These are phyloP conservation scores for Falcaria lacertinaria DNA, from an alignment of 2,888 invertebrate species.

Conservation along the genomic window DNA sequence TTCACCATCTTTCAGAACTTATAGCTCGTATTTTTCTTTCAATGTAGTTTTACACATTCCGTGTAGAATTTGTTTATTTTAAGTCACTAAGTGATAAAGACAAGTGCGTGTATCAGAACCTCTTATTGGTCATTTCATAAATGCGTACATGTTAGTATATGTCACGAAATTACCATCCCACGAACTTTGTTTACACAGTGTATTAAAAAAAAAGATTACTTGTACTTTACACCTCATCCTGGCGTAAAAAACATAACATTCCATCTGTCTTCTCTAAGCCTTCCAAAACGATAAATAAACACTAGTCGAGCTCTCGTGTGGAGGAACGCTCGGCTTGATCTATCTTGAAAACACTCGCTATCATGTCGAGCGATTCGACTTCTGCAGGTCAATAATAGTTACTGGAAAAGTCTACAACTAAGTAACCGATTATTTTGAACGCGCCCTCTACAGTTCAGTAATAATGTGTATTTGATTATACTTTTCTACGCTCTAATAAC, in stretches of 20 bases:
- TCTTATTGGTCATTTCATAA: background rate
- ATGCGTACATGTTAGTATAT: slow-evolving; percentile 7
- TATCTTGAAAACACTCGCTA: slow-evolving; percentile 47
- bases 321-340: slow-evolving; percentile 39
- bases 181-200: slow-evolving; percentile 48
- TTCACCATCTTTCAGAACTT: too few relatives aligned
- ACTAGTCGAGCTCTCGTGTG: slow-evolving; percentile 63
- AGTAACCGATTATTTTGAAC: too few relatives aligned
- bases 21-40: too few relatives aligned
- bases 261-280: slow-evolving; percentile 74
- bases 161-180: slow-evolving; percentile 38
- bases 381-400: background rate
- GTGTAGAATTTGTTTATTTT: too few relatives aligned
- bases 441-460: too few relatives aligned
- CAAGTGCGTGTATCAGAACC: too few relatives aligned
- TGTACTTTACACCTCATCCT: slow-evolving; percentile 66
- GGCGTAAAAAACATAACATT: slow-evolving; percentile 69
- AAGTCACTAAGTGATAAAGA: too few relatives aligned
- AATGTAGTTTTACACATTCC: too few relatives aligned
- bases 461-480: too few relatives aligned
- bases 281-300: slow-evolving; percentile 78
- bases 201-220: slow-evolving; percentile 54
- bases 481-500: too few relatives aligned
- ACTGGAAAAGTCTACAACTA: background rate
- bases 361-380: slow-evolving; percentile 20